Evolutionary conservation across 2,888 invertebrate genomes (phyloP).

Genomic region (Drosophila paucipuncta): DNA sequence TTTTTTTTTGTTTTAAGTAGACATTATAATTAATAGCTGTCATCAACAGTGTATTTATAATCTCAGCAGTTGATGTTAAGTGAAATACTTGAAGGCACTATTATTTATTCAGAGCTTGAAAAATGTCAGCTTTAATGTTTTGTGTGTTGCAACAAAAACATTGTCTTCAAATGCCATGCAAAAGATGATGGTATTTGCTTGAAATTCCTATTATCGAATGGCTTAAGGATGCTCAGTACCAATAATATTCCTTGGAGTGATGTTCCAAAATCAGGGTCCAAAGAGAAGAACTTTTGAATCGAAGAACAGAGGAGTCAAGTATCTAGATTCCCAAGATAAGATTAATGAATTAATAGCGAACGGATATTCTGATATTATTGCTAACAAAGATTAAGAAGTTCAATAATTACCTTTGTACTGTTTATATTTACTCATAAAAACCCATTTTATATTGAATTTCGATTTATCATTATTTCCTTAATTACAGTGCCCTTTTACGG

Average conservation of each 20-base stretch:
- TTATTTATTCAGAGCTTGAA: neutral
- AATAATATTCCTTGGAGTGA: neutral
- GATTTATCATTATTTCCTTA: neutral
- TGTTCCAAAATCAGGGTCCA: fast-evolving
- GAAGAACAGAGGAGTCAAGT: neutral
- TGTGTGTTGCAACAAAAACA: neutral
- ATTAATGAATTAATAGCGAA: neutral
- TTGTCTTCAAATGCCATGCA: neutral
- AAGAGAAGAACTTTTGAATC: neutral
- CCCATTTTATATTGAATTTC: neutral
- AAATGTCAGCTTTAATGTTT: neutral
- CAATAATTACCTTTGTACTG: neutral
- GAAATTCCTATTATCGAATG: neutral
- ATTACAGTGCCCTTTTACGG: neutral
- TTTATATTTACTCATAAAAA: neutral
- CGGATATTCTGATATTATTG: neutral
- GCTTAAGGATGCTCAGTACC: neutral
- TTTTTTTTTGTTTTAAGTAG: neutral
- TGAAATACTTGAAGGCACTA: neutral
- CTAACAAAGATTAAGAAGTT: neutral
- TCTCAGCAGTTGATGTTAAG: neutral
- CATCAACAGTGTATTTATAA: neutral
- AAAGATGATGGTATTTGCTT: neutral
- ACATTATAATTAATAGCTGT: neutral
- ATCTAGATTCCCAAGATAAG: neutral